Evolutionary conservation across 2,888 invertebrate species (phyloP).

Genomic region (Strigamia crassipes): DNA sequence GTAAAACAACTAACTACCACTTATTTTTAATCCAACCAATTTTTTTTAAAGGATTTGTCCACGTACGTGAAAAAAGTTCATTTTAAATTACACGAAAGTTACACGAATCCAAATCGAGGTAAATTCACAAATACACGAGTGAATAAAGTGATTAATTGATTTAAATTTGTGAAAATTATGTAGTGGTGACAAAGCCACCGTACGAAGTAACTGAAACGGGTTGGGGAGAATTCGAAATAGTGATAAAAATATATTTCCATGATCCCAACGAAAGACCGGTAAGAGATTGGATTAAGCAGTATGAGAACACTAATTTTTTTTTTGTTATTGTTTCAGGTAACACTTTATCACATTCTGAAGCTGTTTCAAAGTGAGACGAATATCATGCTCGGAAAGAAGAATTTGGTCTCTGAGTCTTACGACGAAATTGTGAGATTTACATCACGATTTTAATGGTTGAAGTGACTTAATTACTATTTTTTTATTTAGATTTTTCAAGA

Average conservation of each 20-base stretch:
- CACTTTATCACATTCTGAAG: constrained; percentile 91
- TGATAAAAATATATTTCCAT: constrained; percentile 95
- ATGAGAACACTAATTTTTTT: no score
- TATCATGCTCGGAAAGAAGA: constrained; percentile 65
- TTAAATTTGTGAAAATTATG: constrained; percentile 36
- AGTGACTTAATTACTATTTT: constrained; percentile 15
- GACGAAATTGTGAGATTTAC: constrained; percentile 84
- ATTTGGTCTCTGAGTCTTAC: constrained; percentile 88
- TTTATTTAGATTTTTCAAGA: constrained; percentile 60
- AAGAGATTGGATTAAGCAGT: constrained; percentile 59
- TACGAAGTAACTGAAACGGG: constrained; percentile 98
- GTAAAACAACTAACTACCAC: background rate
- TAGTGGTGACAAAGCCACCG: constrained; percentile 88
- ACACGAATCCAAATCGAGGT: constrained; percentile 84
- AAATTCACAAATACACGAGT: no score
- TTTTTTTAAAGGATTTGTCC: constrained; percentile 74
- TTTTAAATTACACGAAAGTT: constrained; percentile 97
- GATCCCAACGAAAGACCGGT: constrained; percentile 94
- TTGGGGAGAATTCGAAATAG: constrained; percentile 99
- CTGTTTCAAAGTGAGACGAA: constrained; percentile 78
- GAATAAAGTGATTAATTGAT: background rate
- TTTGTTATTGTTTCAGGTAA: constrained; percentile 81
- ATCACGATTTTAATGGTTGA: no score
- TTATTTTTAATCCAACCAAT: background rate
- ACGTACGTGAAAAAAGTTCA: constrained; percentile 92